Evolutionary conservation across 1,140 invertebrate species (phyloP).

Genomic region (Papilio polyxenes): DNA sequence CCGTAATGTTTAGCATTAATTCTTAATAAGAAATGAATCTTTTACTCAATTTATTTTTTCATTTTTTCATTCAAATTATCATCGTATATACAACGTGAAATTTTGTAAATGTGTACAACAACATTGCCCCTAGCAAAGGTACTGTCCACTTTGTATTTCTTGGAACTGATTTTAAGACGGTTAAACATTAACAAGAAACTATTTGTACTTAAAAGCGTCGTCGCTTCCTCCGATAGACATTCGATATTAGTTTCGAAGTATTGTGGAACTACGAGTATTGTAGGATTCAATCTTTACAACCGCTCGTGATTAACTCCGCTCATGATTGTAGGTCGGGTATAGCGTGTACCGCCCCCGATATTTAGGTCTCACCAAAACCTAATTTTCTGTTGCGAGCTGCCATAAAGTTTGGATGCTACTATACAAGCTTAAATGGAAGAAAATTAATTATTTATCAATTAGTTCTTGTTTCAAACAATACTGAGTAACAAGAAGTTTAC

Average conservation of each 20-base stretch:
- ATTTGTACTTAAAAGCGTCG: background rate
- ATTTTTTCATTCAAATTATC: too few relatives aligned
- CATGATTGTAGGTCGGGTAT: too few relatives aligned
- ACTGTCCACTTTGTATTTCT: too few relatives aligned
- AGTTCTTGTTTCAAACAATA: background rate
- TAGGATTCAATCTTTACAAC: background rate
- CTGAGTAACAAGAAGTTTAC: background rate
- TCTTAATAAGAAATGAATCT: too few relatives aligned
- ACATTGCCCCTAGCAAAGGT: too few relatives aligned
- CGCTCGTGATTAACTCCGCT: background rate
- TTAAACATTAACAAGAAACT: background rate
- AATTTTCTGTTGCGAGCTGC: background rate
- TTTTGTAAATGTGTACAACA: too few relatives aligned
- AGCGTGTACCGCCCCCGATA: too few relatives aligned
- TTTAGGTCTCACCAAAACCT: too few relatives aligned
- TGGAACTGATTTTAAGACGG: background rate
- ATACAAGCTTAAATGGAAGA: background rate
- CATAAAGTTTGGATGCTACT: background rate
- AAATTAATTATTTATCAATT: background rate
- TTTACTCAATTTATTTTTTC: too few relatives aligned
- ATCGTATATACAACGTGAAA: too few relatives aligned
- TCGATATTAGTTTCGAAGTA: background rate
- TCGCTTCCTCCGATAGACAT: background rate
- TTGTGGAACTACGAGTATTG: background rate
- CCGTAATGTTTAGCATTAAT: background rate